These are phyloP conservation scores for Chymomyza procnemis DNA, from an alignment of 2,888 invertebrate genomes.

Conservation along the genomic window DNA sequence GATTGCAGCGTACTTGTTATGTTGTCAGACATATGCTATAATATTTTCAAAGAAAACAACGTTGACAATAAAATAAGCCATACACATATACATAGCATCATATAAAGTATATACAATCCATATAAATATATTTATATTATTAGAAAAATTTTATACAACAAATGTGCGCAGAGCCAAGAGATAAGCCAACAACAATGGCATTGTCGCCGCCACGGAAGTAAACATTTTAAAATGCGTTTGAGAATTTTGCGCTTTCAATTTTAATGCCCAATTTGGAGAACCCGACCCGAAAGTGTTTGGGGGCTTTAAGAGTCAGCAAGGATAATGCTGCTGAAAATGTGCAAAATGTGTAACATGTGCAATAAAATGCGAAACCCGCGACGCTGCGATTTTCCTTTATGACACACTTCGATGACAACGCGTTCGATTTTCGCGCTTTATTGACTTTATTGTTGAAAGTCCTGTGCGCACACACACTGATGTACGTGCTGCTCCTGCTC, in stretches of 20 bases:
- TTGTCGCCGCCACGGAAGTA: conserved; percentile 16
- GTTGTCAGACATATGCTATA: no score
- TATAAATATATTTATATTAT: background rate
- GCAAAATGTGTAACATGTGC: conserved; percentile 41
- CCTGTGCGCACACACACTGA: background rate
- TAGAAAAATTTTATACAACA: background rate
- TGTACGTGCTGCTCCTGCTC: no score
- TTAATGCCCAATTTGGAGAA: conserved; percentile 15
- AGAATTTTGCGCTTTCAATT: conserved; percentile 13
- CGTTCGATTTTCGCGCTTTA: conserved; percentile 56
- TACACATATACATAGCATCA: no score
- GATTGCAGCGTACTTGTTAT: no score
- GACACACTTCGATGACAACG: conserved; percentile 56
- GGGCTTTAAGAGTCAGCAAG: conserved; percentile 39
- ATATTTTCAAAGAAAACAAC: no score
- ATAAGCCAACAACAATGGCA: background rate
- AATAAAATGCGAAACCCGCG: conserved; percentile 51
- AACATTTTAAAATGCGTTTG: conserved; percentile 19
- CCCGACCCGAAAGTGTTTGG: conserved; percentile 5
- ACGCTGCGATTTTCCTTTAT: conserved; percentile 48
- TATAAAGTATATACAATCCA: no score
- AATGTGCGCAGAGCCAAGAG: background rate
- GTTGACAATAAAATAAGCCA: no score
- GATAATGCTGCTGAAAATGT: background rate
- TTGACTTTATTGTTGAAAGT: conserved; percentile 61